These are phyloP conservation scores for Byasa hedistus DNA, from an alignment of 2,888 invertebrate genomes.

Conservation along the genomic window DNA sequence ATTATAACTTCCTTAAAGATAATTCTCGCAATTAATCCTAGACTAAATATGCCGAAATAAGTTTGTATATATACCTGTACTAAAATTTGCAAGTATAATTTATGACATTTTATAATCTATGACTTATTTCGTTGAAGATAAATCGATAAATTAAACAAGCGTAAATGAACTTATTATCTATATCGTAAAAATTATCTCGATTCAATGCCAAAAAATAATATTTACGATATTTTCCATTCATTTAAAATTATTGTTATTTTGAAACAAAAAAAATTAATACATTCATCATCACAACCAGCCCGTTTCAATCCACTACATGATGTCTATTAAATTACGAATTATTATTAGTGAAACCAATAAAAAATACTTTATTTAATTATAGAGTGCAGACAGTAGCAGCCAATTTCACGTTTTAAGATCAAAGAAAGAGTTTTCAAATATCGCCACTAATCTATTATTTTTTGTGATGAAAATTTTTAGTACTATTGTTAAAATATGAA, in stretches of 20 bases:
- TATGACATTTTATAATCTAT: slow-evolving; percentile 19
- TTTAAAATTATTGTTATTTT: background rate
- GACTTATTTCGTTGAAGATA: slow-evolving; percentile 12
- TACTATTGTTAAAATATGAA: too few relatives aligned
- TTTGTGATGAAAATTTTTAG: too few relatives aligned
- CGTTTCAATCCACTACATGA: too few relatives aligned
- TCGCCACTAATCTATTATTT: too few relatives aligned
- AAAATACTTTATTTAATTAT: too few relatives aligned
- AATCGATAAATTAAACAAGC: slow-evolving; percentile 8
- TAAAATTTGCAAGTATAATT: slow-evolving; percentile 14
- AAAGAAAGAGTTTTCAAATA: too few relatives aligned
- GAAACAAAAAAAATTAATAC: too few relatives aligned
- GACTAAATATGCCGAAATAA: background rate
- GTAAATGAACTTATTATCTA: slow-evolving; percentile 11
- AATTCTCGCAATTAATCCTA: background rate
- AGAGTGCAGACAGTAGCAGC: too few relatives aligned
- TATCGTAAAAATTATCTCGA: slow-evolving; percentile 15
- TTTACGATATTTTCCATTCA: background rate
- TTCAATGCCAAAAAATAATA: background rate
- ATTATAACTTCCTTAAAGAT: background rate
- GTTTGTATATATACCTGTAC: background rate
- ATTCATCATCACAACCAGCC: too few relatives aligned
- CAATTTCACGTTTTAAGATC: too few relatives aligned
- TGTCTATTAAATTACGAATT: too few relatives aligned
- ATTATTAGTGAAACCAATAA: too few relatives aligned